Base-by-base conservation (phyloP, 2,113 vertebrate genomes). In the Proterorhinus semilunaris region DNA sequence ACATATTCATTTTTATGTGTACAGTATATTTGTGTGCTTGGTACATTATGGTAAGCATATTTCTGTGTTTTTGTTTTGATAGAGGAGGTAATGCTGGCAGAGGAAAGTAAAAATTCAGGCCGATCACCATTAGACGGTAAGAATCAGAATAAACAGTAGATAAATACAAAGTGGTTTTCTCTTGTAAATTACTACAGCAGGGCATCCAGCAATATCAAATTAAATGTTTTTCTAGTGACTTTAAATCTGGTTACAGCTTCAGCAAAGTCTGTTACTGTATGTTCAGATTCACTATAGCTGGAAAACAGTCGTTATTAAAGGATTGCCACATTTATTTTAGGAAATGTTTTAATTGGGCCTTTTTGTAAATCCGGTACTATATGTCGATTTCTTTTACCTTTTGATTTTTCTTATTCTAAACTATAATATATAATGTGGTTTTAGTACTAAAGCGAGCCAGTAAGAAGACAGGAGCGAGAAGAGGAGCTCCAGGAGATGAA, bases 11-110 rank as follows among this genome's bases (percentile, higher is more conserved):
- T 74, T 36, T 17, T 44, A 63, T 72, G 66, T 71, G 46, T 49
- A 43, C 68, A 55, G 79, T 13, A 21, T 13, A 48, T 71, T 44
- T 61, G 43, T 48, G 76, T 11, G 13, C 53, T 71, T 65, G 21
- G 71, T 66, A 55, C 62, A 10, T 50, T 50, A 51, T 61, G 10
- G 16, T 59, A 3, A 62, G 71, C 62, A 69, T 75, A n/a, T 6
- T 10, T 59, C 62, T 79, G 62, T 80, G 63, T 74, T 83, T 16
- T 72, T 79, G 43, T 71, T 8, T 87, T 75, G 27, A 83, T 89
- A 99, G 98, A 99, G 94, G 98, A 99, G 92, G 98, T 99, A 62
- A 99, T 99, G 96, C 93, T 99, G 46, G 96, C 96, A 47, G 98
- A 99, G 92, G 98, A 99, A 92, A 99, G 99, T 90, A 99, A 99